Evolutionary conservation across 1,140 invertebrate species (phyloP).

Genomic region (Lanistes nyassanus): DNA sequence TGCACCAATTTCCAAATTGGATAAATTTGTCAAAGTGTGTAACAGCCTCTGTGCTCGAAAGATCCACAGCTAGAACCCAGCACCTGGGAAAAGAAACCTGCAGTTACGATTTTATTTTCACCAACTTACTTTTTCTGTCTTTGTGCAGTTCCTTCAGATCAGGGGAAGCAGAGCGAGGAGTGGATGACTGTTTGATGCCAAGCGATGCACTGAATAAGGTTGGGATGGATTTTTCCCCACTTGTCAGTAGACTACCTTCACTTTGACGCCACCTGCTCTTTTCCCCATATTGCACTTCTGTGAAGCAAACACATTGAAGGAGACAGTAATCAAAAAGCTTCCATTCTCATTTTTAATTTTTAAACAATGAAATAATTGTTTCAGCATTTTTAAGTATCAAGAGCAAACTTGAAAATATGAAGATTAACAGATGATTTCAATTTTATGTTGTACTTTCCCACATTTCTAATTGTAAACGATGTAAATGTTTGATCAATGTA

Average conservation of each 20-base stretch:
- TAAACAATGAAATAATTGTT: not conserved
- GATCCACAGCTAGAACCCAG: not conserved
- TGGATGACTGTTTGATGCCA: constrained; percentile 18
- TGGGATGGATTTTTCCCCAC: constrained; percentile 19
- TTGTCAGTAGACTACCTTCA: constrained; percentile 15
- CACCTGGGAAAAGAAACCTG: not conserved
- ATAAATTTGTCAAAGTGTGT: too few relatives aligned
- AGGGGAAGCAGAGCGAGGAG: constrained; percentile 20
- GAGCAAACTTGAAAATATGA: not conserved
- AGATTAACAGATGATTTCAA: not conserved
- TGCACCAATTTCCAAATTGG: too few relatives aligned
- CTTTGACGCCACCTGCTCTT: constrained; percentile 12
- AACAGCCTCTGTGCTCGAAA: too few relatives aligned
- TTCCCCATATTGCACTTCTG: not conserved
- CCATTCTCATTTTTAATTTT: too few relatives aligned
- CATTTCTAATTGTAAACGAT: too few relatives aligned
- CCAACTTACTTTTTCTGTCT: constrained; percentile 20
- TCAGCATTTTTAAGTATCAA: not conserved
- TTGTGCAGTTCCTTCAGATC: constrained; percentile 15
- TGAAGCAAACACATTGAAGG: too few relatives aligned
- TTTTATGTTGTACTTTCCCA: too few relatives aligned
- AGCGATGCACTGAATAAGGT: constrained; percentile 5
- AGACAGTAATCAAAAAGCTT: not conserved
- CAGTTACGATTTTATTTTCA: not conserved
- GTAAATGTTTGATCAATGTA: too few relatives aligned